Base-by-base conservation (phyloP, 2,888 invertebrate species). In the Cataglyphis rosenhaueri region DNA sequence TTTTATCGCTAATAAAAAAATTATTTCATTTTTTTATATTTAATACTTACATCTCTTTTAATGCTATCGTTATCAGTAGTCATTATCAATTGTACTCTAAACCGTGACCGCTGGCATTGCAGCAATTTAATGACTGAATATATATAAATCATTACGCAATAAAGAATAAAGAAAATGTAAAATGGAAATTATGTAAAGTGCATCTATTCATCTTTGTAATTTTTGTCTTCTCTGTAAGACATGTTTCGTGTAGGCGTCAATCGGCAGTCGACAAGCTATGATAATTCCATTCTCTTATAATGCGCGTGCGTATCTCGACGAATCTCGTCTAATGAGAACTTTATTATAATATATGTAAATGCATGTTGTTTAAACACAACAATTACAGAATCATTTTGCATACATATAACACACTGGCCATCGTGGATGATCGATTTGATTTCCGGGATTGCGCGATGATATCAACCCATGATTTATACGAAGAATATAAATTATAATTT, bases 321-420 rank as follows among this genome's bases (percentile, higher is more conserved):
- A 44, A 79, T 79, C 44, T 79, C 21, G 4, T 48, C n/a, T 52
- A 71, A 70, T 25, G 68, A 15, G 29, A 10, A 61, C 12, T 70
- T 44, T 59, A 88, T 76, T 64, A 18, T 38, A 48, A 75, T 59
- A 21, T 44, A 82, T 82, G 59, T 25, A 71, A 70, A 78, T 3
- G 3, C 64, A 59, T 38, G 55, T 84, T 32, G 12, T 44, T 44
- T 44, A 44, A 44, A 18, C 44, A n/a, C 29, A 41, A n/a, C 59
- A 41, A 15, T 57, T 66, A 29, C 15, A 12, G n/a, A 44, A 44
- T 38, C 55, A 18, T 21, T 21, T 21, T 21, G 9, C 12, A 12
- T 25, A 25, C 12, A 12, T 18, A 25, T 6, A 38, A 32, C 29
- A 55, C 64, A 25, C 38, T n/a, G 48, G 9, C 48, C 10, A 48